phyloP scores from a whole-genome alignment of 2,113 vertebrate genomes.

The Platanista minor region DNA sequence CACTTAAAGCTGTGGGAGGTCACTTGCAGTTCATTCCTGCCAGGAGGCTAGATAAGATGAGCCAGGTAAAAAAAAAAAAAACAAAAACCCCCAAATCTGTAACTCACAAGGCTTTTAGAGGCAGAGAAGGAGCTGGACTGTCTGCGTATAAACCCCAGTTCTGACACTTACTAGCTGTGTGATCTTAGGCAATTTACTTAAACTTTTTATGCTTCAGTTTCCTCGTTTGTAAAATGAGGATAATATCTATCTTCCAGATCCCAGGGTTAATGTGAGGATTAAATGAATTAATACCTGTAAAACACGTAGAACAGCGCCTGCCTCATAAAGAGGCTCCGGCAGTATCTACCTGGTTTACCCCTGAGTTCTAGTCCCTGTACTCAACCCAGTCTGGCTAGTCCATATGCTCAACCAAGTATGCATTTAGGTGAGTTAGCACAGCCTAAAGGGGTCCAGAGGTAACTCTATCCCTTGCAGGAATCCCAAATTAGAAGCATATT shows the following conservation, averaged over 20 bases:
- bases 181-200: background rate
- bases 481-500: background rate
- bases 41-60: background rate
- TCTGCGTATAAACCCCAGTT: background rate
- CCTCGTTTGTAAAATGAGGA: background rate
- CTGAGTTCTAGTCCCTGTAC: background rate
- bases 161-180: background rate
- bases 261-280: background rate
- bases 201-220: background rate
- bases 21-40: background rate
- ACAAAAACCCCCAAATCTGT: background rate
- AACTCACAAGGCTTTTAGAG: background rate
- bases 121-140: background rate
- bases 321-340: background rate
- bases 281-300: background rate
- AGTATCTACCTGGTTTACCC: background rate
- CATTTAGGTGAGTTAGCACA: background rate
- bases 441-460: background rate
- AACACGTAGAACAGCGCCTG: background rate
- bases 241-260: background rate
- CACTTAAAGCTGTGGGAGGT: background rate
- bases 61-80: background rate
- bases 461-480: background rate
- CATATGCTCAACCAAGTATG: background rate
- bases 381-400: background rate